phyloP scores from a whole-genome alignment of 1,140 invertebrate genomes.

The Nephotettix cincticeps region DNA sequence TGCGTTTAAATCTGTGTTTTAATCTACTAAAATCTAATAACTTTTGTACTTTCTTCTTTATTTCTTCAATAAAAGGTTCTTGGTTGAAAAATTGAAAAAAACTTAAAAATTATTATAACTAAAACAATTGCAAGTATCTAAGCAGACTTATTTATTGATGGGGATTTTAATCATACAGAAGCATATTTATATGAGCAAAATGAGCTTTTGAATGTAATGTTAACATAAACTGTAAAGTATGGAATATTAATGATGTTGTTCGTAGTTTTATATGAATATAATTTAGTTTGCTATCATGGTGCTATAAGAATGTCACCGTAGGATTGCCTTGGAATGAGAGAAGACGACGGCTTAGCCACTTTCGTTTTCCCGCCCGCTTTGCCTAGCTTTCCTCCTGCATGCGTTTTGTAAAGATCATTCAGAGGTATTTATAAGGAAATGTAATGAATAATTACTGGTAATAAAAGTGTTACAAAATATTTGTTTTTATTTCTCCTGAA shows the following conservation, averaged over 20 bases:
- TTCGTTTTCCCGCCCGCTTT: not conserved
- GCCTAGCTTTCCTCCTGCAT: constrained; percentile 9
- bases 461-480: constrained; percentile 19
- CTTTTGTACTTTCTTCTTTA: too few species aligned
- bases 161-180: too few species aligned
- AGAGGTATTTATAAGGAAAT: constrained; percentile 23
- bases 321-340: not conserved
- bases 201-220: too few species aligned
- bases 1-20: too few species aligned
- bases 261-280: constrained; percentile 3
- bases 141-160: too few species aligned
- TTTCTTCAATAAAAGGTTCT: too few species aligned
- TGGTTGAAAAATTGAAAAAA: too few species aligned
- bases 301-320: constrained; percentile 21
- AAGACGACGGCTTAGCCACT: constrained; percentile 5
- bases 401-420: constrained; percentile 21
- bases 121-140: too few species aligned
- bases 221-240: constrained; percentile 7
- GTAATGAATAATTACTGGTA: constrained; percentile 22
- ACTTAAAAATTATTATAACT: too few species aligned
- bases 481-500: not conserved
- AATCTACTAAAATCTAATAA: too few species aligned
- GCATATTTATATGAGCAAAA: too few species aligned
- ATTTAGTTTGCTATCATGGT: constrained; percentile 13
- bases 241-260: not conserved